Percentiles rank a stretch among this genome's conserved stretches.
Evolutionary conservation across 1,140 invertebrate species (phyloP).

Genomic region (Manduca sexta): DNA sequence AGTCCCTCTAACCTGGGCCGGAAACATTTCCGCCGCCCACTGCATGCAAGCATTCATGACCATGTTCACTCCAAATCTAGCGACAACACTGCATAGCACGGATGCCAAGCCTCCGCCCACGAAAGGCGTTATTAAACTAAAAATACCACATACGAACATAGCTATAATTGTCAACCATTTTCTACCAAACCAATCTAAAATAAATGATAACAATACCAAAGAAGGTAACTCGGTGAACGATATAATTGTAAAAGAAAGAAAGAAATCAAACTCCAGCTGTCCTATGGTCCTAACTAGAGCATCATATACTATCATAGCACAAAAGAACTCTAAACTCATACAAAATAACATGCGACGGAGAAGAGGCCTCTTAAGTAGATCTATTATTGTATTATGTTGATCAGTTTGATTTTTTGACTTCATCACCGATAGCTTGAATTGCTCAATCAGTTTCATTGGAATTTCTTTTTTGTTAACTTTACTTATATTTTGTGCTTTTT

Average conservation of each 20-base stretch:
- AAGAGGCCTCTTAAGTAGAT: slow-evolving; percentile 39
- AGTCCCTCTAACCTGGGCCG: slow-evolving; percentile 78
- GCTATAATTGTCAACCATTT: slow-evolving; percentile 34
- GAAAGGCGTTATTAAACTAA: slow-evolving; percentile 39
- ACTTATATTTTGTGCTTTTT: slow-evolving; percentile 66
- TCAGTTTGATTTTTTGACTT: slow-evolving; percentile 22
- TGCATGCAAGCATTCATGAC: slow-evolving; percentile 37
- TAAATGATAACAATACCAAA: slow-evolving; percentile 39
- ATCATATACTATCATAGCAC: slow-evolving; percentile 44
- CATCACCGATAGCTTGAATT: slow-evolving; percentile 35
- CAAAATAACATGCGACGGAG: slow-evolving; percentile 42
- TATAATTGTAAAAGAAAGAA: slow-evolving; percentile 50
- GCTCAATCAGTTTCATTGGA: slow-evolving; percentile 36
- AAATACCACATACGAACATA: slow-evolving; percentile 32
- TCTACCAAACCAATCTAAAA: slow-evolving; percentile 50
- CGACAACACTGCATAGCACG: slow-evolving; percentile 43
- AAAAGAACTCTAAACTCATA: slow-evolving; percentile 44
- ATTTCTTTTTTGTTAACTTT: slow-evolving; percentile 47
- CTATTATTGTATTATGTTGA: slow-evolving; percentile 26
- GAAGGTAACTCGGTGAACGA: slow-evolving; percentile 59
- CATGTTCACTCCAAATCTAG: slow-evolving; percentile 53
- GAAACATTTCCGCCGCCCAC: slow-evolving; percentile 62
- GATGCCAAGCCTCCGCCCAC: slow-evolving; percentile 35
- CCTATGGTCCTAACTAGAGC: slow-evolving; percentile 47
- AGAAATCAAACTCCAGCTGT: slow-evolving; percentile 46